These are phyloP conservation scores for Tyto alba DNA, from an alignment of 2,113 vertebrate species.

Conservation along the genomic window DNA sequence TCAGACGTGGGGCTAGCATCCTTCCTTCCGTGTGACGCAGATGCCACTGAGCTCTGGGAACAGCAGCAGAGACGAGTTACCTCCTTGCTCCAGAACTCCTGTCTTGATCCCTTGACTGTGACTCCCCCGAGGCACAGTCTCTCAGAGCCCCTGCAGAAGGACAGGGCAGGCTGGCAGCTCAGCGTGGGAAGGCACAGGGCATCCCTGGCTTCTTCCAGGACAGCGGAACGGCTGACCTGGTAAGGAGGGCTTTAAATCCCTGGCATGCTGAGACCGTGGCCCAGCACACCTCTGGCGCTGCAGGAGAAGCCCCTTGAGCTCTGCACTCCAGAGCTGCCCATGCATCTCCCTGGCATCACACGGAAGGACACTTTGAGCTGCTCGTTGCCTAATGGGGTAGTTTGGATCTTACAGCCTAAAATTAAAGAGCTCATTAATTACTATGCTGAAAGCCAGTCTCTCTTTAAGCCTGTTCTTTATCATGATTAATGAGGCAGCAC, in stretches of 20 bases:
- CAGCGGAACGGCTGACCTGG: neutral
- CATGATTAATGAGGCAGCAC: conserved; percentile 7
- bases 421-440: conserved; percentile 47
- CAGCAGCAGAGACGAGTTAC: neutral
- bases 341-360: neutral
- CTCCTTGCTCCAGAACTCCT: neutral
- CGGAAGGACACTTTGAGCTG: neutral
- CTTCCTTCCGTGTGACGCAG: neutral
- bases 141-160: neutral
- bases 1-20: accelerated
- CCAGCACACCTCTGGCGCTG: accelerated
- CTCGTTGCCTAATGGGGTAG: conserved; percentile 7
- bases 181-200: accelerated
- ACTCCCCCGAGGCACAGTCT: accelerated
- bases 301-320: neutral
- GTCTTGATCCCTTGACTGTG: neutral
- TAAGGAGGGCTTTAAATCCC: neutral
- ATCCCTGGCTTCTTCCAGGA: neutral
- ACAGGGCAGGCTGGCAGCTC: neutral
- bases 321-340: neutral
- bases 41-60: neutral
- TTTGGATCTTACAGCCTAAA: conserved; percentile 25
- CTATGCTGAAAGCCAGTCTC: neutral
- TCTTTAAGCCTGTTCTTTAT: conserved; percentile 25
- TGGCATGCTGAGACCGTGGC: accelerated